Conservation (phyloP, 1,140 invertebrate species). For the Monochamus saltuarius region DNA sequence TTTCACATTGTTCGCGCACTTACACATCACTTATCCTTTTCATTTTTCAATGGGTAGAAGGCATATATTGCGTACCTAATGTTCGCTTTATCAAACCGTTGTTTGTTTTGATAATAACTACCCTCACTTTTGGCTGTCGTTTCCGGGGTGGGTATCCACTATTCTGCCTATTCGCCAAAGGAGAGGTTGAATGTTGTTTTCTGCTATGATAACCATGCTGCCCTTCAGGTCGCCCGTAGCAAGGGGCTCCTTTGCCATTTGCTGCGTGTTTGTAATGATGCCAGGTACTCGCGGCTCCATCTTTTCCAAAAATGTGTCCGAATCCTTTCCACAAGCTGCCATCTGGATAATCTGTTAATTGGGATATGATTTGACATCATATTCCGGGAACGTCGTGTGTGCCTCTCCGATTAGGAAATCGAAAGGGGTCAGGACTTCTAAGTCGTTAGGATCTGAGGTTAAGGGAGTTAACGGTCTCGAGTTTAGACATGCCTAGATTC, state of each 20-base stretch:
- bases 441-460: no score
- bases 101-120: conserved; percentile 4
- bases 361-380: neutral
- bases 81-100: conserved; percentile 4
- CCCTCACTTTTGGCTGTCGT: conserved; percentile 22
- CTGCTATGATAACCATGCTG: conserved; percentile 36
- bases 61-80: conserved; percentile 14
- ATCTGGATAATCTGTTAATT: neutral
- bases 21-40: neutral
- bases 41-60: conserved; percentile 10
- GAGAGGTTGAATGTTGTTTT: conserved; percentile 33
- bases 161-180: no score
- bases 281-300: neutral
- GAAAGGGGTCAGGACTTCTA: no score
- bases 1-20: no score
- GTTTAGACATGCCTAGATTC: no score
- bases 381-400: neutral
- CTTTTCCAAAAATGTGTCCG: neutral
- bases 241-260: no score
- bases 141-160: conserved; percentile 18
- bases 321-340: neutral
- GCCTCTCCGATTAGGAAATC: no score
- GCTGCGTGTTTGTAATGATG: neutral
- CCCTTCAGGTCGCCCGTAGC: conserved; percentile 8
- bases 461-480: no score